Evolutionary conservation across 2,888 invertebrate genomes (phyloP).

Genomic region (Idaea dimidiata): DNA sequence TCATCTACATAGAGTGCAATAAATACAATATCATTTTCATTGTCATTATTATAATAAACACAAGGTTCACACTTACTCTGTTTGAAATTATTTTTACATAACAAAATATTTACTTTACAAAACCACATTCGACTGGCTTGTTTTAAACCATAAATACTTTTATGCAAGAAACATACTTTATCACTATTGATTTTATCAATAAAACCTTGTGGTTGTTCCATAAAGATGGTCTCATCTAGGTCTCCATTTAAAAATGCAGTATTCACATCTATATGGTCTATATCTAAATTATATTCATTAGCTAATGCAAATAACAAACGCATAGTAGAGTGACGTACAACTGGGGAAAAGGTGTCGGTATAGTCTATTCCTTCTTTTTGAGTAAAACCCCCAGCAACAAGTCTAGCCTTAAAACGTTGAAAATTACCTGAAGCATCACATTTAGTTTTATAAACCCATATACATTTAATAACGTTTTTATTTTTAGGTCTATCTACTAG

Average conservation of each 20-base stretch:
- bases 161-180: conserved; percentile 20
- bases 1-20: conserved; percentile 13
- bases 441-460: conserved; percentile 5
- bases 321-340: conserved; percentile 17
- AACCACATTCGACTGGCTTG: conserved; percentile 21
- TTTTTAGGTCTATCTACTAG: not conserved
- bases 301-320: conserved; percentile 16
- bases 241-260: conserved; percentile 19
- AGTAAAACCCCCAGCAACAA: conserved; percentile 7
- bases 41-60: conserved; percentile 3
- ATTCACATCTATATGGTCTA: conserved; percentile 18
- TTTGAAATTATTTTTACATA: not conserved
- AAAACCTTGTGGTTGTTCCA: conserved; percentile 18
- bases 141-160: conserved; percentile 23
- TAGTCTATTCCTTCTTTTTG: conserved; percentile 9
- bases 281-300: conserved; percentile 10
- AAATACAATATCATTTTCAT: not conserved
- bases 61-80: conserved; percentile 5
- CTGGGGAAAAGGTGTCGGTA: conserved; percentile 14
- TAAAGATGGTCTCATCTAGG: conserved; percentile 14
- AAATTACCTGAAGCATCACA: not conserved
- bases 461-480: not conserved
- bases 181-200: conserved; percentile 5
- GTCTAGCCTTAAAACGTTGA: not conserved
- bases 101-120: conserved; percentile 2